Evolutionary conservation across 2,113 vertebrate genomes (phyloP), one percentile per base, ranked within the genome.

Genomic region (Chamaetylas fuelleborni): DNA sequence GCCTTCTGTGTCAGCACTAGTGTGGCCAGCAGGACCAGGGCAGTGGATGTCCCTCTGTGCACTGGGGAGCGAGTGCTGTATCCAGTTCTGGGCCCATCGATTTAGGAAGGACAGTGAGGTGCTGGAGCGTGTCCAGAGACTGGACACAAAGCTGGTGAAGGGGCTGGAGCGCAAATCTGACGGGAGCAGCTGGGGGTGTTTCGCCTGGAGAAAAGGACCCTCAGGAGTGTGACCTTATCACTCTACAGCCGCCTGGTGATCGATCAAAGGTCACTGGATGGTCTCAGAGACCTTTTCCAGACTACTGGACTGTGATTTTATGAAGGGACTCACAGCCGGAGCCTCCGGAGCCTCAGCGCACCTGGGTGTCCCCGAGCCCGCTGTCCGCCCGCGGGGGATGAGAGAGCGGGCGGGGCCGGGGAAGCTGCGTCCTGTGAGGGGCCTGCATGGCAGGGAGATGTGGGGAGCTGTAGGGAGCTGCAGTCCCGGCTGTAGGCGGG

Each of bases 361-460:
- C 5, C 10, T 6, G 8, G 5, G 3, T 34, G 2, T 17, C 11
- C 34, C 43, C 5, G 36, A 9, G 4, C 20, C 36, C 13, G 25
- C 42, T 10, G 12, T 5, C 33, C 45, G 19, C 5, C 73, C 38
- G 19, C 19, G 19, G 4, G 19, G n/a, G 25, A 38, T 9, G 29
- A 38, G 29, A 43, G 23, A 24, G 24, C 19, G 19, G 12, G 38
- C 3, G 8, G 40, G 11, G 29, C 29, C 9, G 12, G 8, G 12
- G 12, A 1, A 0, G 47, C 54, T 9, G 36, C 4, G 45, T 10
- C 26, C n/a, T 6, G 13, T 4, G 10, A 3, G 11, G 3, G 8
- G 5, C 18, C 29, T 1, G 28, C 11, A 9, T 1, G 14, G 34
- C 11, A 5, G 9, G 19, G 36, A 19, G 48, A 1, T 14, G 13